Percentiles rank a stretch among this genome's conserved stretches.
phyloP scores from a whole-genome alignment of 2,888 invertebrate species.

The Sisyra terminalis region DNA sequence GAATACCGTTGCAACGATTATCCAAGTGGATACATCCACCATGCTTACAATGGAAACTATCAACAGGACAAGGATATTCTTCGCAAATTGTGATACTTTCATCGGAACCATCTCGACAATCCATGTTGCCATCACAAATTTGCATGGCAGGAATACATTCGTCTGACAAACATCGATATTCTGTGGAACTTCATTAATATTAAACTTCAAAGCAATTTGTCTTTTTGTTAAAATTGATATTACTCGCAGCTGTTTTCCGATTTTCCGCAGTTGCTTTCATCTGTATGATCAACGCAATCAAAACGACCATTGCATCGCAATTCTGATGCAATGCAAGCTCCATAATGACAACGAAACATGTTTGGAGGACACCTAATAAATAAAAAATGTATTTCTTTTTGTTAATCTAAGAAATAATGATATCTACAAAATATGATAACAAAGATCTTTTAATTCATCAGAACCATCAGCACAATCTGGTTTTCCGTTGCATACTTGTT shows the following conservation, averaged over 20 bases:
- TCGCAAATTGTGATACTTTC: constrained; percentile 14
- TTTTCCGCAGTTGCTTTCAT: constrained; percentile 17
- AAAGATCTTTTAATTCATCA: constrained; percentile 23
- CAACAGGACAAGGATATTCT: constrained; percentile 14
- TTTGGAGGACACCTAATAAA: constrained; percentile 15
- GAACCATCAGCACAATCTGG: constrained; percentile 25
- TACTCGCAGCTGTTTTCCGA: constrained; percentile 14
- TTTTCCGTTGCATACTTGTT: constrained; percentile 15
- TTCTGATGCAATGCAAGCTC: constrained; percentile 19
- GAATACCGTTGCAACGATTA: constrained; percentile 14
- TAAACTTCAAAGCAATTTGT: not conserved
- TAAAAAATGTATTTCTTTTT: constrained; percentile 1
- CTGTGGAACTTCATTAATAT: constrained; percentile 10
- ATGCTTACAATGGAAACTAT: constrained; percentile 15
- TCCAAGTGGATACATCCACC: constrained; percentile 15
- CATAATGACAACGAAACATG: constrained; percentile 21
- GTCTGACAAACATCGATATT: constrained; percentile 15
- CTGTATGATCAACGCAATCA: constrained; percentile 19
- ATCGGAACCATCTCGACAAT: constrained; percentile 17
- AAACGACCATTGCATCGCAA: constrained; percentile 18
- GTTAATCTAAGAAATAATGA: not conserved
- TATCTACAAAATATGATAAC: constrained; percentile 16
- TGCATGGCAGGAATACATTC: constrained; percentile 14
- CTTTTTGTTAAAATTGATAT: constrained; percentile 4
- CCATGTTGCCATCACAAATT: constrained; percentile 15